A percentile compares a stretch with the other conserved stretches of the same genome.
Evolutionary conservation across 2,113 vertebrate species (phyloP).

Genomic region (Anhinga anhinga): DNA sequence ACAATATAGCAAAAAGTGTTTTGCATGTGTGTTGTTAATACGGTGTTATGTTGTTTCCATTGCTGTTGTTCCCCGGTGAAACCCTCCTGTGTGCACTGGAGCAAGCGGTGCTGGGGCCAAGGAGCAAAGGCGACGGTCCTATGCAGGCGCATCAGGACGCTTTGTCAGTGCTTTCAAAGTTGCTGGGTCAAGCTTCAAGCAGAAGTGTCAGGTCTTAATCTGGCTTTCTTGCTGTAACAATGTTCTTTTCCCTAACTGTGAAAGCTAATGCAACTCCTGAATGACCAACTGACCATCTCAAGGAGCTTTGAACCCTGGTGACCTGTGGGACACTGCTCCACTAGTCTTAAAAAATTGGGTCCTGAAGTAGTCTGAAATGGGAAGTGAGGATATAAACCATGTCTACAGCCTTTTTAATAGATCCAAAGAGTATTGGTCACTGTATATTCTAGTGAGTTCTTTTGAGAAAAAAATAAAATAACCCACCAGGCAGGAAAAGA

Average conservation of each 20-base stretch:
- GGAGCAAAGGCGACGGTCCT: background rate
- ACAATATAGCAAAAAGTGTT: background rate
- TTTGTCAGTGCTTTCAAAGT: background rate
- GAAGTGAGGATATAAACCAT: background rate
- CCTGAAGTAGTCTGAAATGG: background rate
- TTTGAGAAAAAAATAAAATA: background rate
- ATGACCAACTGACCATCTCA: background rate
- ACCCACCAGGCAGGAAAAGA: background rate
- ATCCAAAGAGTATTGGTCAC: background rate
- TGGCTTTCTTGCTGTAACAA: background rate
- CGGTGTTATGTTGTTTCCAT: rapidly evolving
- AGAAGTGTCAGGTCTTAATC: background rate
- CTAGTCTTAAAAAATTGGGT: background rate
- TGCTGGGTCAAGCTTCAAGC: background rate
- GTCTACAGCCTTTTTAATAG: background rate
- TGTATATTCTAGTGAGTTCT: background rate
- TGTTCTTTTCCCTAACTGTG: background rate
- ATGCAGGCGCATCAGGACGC: rapidly evolving
- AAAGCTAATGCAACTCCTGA: background rate
- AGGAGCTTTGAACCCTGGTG: background rate
- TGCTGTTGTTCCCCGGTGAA: background rate
- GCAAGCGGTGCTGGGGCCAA: background rate
- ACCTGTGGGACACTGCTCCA: background rate
- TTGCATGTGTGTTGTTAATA: background rate
- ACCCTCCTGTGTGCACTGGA: background rate